Conservation (phyloP, 2,888 invertebrate genomes). For the Galerucella pusilla region DNA sequence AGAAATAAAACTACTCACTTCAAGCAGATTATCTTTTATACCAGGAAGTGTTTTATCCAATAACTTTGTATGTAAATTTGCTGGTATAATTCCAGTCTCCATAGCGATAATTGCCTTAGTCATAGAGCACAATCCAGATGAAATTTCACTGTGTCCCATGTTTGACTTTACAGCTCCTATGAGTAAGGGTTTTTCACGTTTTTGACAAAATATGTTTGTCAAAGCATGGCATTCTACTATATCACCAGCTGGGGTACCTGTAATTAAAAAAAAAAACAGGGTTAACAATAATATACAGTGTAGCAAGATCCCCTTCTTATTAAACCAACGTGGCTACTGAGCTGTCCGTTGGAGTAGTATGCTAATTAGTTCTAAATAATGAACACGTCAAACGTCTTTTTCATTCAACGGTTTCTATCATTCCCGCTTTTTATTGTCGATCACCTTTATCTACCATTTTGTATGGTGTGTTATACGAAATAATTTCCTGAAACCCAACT, state of each 20-base stretch:
- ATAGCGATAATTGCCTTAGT: constrained; percentile 76
- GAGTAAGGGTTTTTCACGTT: constrained; percentile 68
- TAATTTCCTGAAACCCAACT: no score
- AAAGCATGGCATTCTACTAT: constrained; percentile 48
- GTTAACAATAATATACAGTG: no score
- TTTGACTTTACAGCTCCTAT: constrained; percentile 70
- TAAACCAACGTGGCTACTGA: no score
- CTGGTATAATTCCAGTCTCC: constrained; percentile 75
- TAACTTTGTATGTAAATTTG: constrained; percentile 75
- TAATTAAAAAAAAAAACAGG: constrained; percentile 45
- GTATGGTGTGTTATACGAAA: no score
- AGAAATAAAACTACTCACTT: constrained; percentile 53
- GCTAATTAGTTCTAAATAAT: no score
- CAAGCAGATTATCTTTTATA: constrained; percentile 67
- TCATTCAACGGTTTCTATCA: no score
- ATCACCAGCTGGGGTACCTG: constrained; percentile 62
- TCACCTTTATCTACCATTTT: no score
- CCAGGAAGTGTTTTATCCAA: constrained; percentile 69
- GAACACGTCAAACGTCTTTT: no score
- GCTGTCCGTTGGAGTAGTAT: no score
- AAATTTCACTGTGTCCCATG: constrained; percentile 65
- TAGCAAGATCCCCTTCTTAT: no score
- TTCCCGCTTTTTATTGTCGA: no score
- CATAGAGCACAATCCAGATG: constrained; percentile 68
- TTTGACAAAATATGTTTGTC: constrained; percentile 43